Evolutionary conservation across 2,888 invertebrate genomes (phyloP).

Genomic region (Hirudinaria manillensis): DNA sequence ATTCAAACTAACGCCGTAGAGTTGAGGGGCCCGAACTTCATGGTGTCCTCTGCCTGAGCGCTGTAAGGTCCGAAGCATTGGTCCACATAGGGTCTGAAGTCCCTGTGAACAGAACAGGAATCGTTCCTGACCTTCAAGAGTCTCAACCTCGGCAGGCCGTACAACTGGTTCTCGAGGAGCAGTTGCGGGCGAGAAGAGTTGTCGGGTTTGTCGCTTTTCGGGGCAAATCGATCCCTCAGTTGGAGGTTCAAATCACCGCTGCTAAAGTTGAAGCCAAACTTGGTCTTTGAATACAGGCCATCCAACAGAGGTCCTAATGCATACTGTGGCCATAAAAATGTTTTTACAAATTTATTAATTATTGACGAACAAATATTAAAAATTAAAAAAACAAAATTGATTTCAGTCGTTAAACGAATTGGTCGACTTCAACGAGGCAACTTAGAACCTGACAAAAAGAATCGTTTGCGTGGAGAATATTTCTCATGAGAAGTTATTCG

Average conservation of each 20-base stretch:
- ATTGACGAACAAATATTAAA: no score
- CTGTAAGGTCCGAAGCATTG: conserved; percentile 63
- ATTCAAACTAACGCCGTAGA: conserved; percentile 45
- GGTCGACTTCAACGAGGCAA: no score
- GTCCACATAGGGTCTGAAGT: conserved; percentile 62
- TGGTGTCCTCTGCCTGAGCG: conserved; percentile 57
- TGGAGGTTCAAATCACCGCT: conserved; percentile 49
- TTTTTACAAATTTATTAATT: not conserved
- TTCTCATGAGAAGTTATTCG: no score
- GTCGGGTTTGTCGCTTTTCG: not conserved
- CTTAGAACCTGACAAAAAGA: no score
- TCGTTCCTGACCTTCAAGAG: conserved; percentile 54
- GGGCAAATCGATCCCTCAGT: conserved; percentile 39
- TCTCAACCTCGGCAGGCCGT: conserved; percentile 47
- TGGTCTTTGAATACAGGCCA: conserved; percentile 61
- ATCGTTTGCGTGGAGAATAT: no score
- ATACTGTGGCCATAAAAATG: conserved; percentile 33
- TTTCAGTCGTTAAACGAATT: no score
- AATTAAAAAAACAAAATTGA: no score
- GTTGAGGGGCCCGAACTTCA: conserved; percentile 55
- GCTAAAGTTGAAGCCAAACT: conserved; percentile 45
- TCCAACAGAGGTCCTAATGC: conserved; percentile 55
- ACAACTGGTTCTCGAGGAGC: conserved; percentile 20
- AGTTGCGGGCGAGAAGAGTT: not conserved
- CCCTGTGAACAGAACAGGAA: conserved; percentile 63